Evolutionary conservation across 2,888 invertebrate genomes (phyloP).

Genomic region (Crioceris asparagi): DNA sequence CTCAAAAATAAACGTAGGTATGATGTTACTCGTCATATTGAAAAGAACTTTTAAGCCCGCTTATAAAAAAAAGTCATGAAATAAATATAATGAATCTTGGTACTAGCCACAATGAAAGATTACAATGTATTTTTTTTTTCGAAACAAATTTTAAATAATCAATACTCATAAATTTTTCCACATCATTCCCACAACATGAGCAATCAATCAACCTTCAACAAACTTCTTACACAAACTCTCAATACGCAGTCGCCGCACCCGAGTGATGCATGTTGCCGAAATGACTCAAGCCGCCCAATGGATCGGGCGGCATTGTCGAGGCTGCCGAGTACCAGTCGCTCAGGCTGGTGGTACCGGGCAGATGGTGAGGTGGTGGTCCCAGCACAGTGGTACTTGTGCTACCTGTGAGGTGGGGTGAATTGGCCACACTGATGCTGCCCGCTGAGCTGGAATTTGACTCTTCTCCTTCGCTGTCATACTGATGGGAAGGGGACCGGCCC

Average conservation of each 20-base stretch:
- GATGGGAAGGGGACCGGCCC: slow-evolving; percentile 48
- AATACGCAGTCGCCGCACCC: slow-evolving; percentile 67
- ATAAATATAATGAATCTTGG: no score
- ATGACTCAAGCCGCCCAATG: slow-evolving; percentile 43
- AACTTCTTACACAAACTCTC: no score
- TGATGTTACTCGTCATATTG: no score
- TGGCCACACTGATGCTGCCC: slow-evolving; percentile 60
- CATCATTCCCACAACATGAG: no score
- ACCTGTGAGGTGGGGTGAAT: slow-evolving; percentile 40
- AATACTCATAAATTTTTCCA: no score
- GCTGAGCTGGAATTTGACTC: slow-evolving; percentile 71
- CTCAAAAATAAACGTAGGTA: no score
- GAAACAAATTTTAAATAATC: no score
- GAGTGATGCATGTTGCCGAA: slow-evolving; percentile 49
- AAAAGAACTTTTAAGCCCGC: no score
- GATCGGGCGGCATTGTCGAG: slow-evolving; percentile 57
- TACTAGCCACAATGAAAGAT: no score
- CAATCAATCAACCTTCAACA: no score
- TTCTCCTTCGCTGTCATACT: slow-evolving; percentile 82
- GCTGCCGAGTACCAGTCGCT: slow-evolving; percentile 70
- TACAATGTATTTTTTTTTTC: no score
- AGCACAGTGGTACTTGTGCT: slow-evolving; percentile 11
- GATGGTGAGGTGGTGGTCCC: slow-evolving; percentile 21
- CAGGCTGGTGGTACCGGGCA: slow-evolving; percentile 49
- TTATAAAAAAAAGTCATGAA: no score